Evolutionary conservation across 2,797 vertebrate genomes (phyloP).

Genomic region (Distichodus sexfasciatus): DNA sequence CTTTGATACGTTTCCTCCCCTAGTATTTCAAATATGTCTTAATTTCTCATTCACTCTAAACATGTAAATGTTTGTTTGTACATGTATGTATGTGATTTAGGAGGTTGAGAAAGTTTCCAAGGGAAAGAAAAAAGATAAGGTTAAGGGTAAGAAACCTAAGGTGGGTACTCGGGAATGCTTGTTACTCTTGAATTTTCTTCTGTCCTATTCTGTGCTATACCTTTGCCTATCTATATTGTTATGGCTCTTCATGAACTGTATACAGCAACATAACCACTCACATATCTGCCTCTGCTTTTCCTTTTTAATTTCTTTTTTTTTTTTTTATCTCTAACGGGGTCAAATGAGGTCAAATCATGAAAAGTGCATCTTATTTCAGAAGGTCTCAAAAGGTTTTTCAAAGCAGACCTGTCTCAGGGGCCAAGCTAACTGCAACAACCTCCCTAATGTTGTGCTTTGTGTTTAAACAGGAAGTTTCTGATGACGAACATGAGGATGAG

Average conservation of each 20-base stretch:
- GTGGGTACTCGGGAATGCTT: slow-evolving; percentile 54
- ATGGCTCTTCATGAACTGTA: not conserved
- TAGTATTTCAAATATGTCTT: too few species aligned
- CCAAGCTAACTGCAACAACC: not conserved
- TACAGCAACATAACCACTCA: not conserved
- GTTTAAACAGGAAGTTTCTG: slow-evolving; percentile 53
- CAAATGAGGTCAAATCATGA: not conserved
- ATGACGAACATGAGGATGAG: slow-evolving; percentile 56
- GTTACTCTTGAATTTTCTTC: not conserved
- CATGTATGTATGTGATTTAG: slow-evolving; percentile 60
- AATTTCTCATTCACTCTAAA: too few species aligned
- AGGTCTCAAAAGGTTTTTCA: not conserved
- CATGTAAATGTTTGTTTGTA: slow-evolving; percentile 29
- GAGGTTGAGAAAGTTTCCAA: slow-evolving; percentile 58
- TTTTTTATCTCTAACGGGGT: not conserved
- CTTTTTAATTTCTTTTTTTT: not conserved
- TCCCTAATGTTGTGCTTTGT: not conserved
- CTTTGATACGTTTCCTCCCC: too few species aligned
- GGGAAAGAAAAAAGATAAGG: slow-evolving; percentile 64
- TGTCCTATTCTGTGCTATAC: not conserved
- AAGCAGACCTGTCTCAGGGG: not conserved
- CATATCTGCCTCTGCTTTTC: not conserved
- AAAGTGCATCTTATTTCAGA: not conserved
- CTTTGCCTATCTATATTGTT: not conserved
- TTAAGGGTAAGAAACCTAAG: slow-evolving; percentile 59